Conservation (phyloP, 1,140 invertebrate genomes). For the Heterodera schachtii region DNA sequence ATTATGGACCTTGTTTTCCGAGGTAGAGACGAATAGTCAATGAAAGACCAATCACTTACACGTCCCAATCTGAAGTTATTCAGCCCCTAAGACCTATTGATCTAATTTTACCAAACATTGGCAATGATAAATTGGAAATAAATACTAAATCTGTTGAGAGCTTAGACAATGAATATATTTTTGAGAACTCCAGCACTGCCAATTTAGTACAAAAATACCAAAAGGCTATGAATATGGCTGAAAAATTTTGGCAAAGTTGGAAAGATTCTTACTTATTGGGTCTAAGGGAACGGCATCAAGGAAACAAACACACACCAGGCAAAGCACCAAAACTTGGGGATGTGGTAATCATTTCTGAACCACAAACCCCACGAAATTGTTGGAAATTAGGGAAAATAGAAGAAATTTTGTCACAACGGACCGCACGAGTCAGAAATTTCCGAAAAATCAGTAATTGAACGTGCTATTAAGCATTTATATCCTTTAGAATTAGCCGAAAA, state of each 20-base stretch:
- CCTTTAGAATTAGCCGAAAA: neutral
- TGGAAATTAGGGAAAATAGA: slow-evolving; percentile 6
- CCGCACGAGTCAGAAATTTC: neutral
- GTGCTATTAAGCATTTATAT: slow-evolving; percentile 3
- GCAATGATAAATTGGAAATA: neutral
- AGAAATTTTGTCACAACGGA: neutral
- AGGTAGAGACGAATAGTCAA: slow-evolving; percentile 9
- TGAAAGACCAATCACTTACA: neutral
- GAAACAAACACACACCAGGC: neutral
- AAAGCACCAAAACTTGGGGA: neutral
- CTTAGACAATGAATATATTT: neutral
- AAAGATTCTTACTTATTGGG: neutral
- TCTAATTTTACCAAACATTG: neutral
- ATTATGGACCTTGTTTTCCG: neutral
- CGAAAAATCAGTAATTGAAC: neutral
- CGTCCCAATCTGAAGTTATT: neutral
- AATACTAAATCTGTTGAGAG: neutral
- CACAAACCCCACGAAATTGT: neutral
- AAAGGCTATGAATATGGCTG: neutral
- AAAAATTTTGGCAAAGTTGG: slow-evolving; percentile 16
- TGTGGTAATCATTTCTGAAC: neutral
- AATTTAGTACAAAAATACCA: neutral
- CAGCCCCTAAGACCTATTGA: slow-evolving; percentile 2
- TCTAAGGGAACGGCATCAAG: neutral
- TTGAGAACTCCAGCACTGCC: neutral